Percentiles rank a stretch among this genome's conserved stretches.
Conservation (phyloP, 2,113 vertebrate species). For the Rhinolophus sinicus region DNA sequence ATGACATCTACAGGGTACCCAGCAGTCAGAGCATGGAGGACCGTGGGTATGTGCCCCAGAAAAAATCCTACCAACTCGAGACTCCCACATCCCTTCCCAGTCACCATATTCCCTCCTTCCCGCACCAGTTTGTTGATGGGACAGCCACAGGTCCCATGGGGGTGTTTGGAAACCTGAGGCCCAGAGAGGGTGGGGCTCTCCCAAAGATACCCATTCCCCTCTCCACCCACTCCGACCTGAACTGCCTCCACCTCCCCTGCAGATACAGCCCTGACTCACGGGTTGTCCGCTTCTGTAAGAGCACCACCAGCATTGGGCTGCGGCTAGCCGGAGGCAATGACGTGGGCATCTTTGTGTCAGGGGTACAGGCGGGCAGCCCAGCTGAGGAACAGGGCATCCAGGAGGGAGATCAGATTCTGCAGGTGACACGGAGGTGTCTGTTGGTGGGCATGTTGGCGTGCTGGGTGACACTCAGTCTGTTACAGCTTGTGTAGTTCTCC, state of each 20-base stretch:
- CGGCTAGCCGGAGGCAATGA: slow-evolving; percentile 95
- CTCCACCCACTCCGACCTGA: neutral
- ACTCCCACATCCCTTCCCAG: accelerated
- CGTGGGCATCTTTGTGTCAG: slow-evolving; percentile 95
- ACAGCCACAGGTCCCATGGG: accelerated
- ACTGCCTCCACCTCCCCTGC: neutral
- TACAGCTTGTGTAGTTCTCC: neutral
- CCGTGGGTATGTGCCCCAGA: slow-evolving; percentile 47
- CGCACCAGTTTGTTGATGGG: neutral
- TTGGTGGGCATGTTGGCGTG: accelerated
- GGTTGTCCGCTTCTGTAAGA: slow-evolving; percentile 90
- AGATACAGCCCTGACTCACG: slow-evolving; percentile 91
- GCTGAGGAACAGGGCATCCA: slow-evolving; percentile 90
- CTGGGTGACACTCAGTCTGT: neutral
- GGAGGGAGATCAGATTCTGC: slow-evolving; percentile 96
- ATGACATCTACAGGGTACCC: neutral
- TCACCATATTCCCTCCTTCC: accelerated
- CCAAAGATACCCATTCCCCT: accelerated
- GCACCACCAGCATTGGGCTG: slow-evolving; percentile 91
- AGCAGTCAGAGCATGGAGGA: neutral
- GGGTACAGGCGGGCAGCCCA: slow-evolving; percentile 93
- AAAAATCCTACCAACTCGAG: accelerated
- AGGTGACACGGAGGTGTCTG: slow-evolving; percentile 83
- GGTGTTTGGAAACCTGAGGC: neutral
- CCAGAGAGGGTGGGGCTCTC: neutral